Evolutionary conservation across 1,140 invertebrate genomes (phyloP).

Genomic region (Macrotrachela quadricornifera): DNA sequence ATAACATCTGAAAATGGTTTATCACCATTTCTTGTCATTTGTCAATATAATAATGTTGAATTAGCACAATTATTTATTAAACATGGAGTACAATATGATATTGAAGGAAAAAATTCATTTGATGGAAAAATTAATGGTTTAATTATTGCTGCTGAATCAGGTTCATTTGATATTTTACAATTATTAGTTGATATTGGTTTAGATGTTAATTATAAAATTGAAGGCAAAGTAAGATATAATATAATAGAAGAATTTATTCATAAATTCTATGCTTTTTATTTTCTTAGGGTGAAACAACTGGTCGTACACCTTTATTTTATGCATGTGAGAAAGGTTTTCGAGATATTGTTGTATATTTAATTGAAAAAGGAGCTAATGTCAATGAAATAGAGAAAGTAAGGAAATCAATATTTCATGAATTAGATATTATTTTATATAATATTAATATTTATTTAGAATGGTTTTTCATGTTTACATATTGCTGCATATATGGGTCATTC

Average conservation of each 20-base stretch:
- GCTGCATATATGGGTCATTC: constrained; percentile 7
- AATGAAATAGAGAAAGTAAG: constrained; percentile 9
- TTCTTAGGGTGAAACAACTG: constrained; percentile 4
- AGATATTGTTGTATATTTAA: constrained; percentile 9
- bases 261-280: no score
- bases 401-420: not conserved
- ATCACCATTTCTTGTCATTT: constrained; percentile 2
- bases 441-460: constrained; percentile 4
- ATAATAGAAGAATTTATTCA: no score
- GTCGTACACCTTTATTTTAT: constrained; percentile 9
- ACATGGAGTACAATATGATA: not conserved
- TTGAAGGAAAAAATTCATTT: constrained; percentile 6
- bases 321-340: constrained; percentile 8
- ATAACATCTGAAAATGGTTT: constrained; percentile 1
- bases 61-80: not conserved
- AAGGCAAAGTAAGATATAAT: no score
- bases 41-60: constrained; percentile 9
- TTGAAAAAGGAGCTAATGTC: constrained; percentile 8
- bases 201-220: constrained; percentile 9
- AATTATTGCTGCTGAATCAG: constrained; percentile 7
- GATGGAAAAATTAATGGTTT: constrained; percentile 9
- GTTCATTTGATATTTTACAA: constrained; percentile 6
- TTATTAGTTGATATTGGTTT: constrained; percentile 5
- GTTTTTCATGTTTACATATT: constrained; percentile 8
- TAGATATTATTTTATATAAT: not conserved